Evolutionary conservation across 2,113 vertebrate species (phyloP).

Genomic region (Ageneiosus marmoratus): DNA sequence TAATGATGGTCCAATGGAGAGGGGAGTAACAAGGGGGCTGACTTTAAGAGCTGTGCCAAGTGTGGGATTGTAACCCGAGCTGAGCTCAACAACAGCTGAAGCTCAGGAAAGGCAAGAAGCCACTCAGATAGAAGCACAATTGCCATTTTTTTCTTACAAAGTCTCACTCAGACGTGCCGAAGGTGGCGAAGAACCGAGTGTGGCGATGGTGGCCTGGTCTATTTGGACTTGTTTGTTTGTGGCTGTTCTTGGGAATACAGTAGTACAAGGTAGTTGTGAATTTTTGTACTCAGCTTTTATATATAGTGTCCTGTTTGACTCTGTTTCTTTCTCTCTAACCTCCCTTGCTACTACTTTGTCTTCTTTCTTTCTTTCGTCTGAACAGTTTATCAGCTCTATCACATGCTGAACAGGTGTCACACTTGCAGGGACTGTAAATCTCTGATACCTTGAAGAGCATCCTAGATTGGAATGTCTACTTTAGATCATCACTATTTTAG

Average conservation of each 20-base stretch:
- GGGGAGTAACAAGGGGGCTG: slow-evolving; percentile 54
- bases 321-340: background rate
- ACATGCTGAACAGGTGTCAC: background rate
- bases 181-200: slow-evolving; percentile 34
- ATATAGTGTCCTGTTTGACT: background rate
- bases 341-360: background rate
- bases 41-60: slow-evolving; percentile 67
- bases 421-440: background rate
- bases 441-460: background rate
- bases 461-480: background rate
- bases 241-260: slow-evolving; percentile 52
- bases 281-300: background rate
- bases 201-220: slow-evolving; percentile 57
- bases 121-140: slow-evolving; percentile 63
- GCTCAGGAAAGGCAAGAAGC: slow-evolving; percentile 48
- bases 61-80: slow-evolving; percentile 73
- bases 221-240: slow-evolving; percentile 57
- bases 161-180: slow-evolving; percentile 50
- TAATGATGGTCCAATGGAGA: slow-evolving; percentile 50
- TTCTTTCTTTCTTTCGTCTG: background rate
- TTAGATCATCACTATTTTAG: background rate
- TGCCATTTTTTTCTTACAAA: slow-evolving; percentile 58
- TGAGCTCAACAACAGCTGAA: slow-evolving; percentile 68
- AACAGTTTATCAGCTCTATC: background rate
- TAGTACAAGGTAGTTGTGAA: slow-evolving; percentile 62